A percentile compares a stretch with the other conserved stretches of the same genome.
phyloP scores from a whole-genome alignment of 2,113 vertebrate genomes.

The Melanerpes aurifrons region DNA sequence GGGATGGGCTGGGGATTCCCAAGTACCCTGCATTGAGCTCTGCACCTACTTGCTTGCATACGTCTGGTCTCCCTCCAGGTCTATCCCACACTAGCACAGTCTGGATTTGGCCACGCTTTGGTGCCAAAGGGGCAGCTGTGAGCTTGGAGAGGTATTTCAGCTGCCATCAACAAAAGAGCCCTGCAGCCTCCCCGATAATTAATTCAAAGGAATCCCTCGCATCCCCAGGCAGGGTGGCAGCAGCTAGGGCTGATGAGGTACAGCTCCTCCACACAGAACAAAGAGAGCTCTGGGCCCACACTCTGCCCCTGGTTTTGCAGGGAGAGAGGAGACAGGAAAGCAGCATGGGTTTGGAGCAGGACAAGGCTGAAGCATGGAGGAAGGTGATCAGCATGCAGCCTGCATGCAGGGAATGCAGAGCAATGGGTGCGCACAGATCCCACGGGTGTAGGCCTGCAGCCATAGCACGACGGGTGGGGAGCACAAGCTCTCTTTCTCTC shows the following conservation, averaged over 20 bases:
- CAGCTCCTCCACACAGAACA: neutral
- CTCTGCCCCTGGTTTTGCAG: neutral
- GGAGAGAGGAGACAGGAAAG: neutral
- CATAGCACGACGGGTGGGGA: neutral
- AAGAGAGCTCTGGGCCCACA: neutral
- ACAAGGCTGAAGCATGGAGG: neutral
- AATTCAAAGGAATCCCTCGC: constrained; percentile 19
- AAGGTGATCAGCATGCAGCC: neutral
- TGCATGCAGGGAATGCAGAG: fast-evolving
- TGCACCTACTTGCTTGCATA: neutral
- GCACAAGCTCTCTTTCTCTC: neutral
- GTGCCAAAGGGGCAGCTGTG: neutral
- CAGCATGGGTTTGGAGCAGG: neutral
- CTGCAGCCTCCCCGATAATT: neutral
- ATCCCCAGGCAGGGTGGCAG: constrained; percentile 4
- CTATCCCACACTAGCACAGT: fast-evolving
- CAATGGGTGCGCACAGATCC: fast-evolving
- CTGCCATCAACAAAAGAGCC: neutral
- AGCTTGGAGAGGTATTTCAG: neutral
- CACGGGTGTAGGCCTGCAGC: neutral
- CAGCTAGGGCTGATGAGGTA: constrained; percentile 34
- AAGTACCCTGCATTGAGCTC: neutral
- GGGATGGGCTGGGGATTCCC: neutral
- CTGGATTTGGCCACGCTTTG: neutral
- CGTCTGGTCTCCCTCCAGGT: neutral